Evolutionary conservation across 2,888 invertebrate species (phyloP).

Genomic region (Andrena hattorfiana): DNA sequence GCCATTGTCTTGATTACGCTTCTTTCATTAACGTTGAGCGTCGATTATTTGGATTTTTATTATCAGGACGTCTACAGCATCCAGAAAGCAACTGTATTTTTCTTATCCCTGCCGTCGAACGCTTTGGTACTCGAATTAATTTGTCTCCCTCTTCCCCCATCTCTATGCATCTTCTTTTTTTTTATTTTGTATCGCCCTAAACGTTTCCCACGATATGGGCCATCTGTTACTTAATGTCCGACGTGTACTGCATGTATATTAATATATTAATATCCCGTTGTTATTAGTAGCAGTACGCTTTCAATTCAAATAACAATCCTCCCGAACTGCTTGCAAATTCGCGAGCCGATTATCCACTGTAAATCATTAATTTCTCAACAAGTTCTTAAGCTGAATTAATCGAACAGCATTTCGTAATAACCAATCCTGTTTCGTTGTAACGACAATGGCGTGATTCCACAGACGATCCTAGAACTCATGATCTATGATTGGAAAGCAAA

Average conservation of each 20-base stretch:
- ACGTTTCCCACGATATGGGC: conserved; percentile 54
- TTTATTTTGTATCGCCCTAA: conserved; percentile 53
- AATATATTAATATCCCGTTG: conserved; percentile 48
- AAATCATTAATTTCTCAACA: background rate
- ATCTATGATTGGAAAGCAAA: background rate
- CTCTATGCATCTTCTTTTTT: conserved; percentile 59
- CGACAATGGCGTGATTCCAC: conserved; percentile 67
- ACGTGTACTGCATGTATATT: conserved; percentile 66
- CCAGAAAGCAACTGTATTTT: conserved; percentile 42
- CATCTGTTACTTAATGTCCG: conserved; percentile 59
- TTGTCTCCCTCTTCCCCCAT: conserved; percentile 39
- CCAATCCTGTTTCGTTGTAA: conserved; percentile 18
- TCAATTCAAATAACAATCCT: conserved; percentile 14
- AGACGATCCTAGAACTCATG: background rate
- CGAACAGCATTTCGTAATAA: background rate
- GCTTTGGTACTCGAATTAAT: conserved; percentile 61
- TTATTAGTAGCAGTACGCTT: conserved; percentile 34
- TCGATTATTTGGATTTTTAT: conserved; percentile 61
- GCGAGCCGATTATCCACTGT: background rate
- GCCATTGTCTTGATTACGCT: conserved; percentile 72
- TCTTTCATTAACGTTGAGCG: conserved; percentile 69
- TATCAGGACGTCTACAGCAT: conserved; percentile 54
- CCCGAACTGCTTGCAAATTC: conserved; percentile 14
- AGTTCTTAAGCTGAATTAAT: background rate
- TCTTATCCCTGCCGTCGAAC: conserved; percentile 25